Base-by-base conservation (phyloP, 2,797 vertebrate species). In the Coregonus sp. region DNA sequence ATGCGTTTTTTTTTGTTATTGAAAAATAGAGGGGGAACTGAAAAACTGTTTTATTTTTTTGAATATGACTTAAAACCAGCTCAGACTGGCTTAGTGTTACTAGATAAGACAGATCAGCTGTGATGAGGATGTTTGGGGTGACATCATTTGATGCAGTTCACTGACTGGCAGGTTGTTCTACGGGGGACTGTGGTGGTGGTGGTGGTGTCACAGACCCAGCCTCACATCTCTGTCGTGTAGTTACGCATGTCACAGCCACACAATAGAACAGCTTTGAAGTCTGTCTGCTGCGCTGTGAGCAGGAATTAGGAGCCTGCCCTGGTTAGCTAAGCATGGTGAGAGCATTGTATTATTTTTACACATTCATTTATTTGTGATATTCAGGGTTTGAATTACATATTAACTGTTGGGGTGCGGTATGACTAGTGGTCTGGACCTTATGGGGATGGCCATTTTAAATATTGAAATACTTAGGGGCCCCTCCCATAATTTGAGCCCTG, bases 111-210 rank as follows among this genome's bases (percentile, higher is more conserved):
- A 4, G 70, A 75, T 80, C 25, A 54, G 74, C 78, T 75, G 15
- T 74, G 67, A n/a, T 78, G 67, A 72, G 4, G 35, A 35, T 68
- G 78, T 56, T 25, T 74, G 74, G 47, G 31, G 75, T 74, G 77
- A 76, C 25, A 25, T 25, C 25, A 25, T 69, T 56, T 15, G 73
- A 61, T 76, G 76, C 75, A 79, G 83, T 81, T 68, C 78, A 65
- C 75, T 81, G 67, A 78, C 77, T 50, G 75, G 78, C 35, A 40
- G 79, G 82, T 52, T 81, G 59, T 75, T 85, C 81, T 77, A 88
- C 86, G 87, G 82, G 89, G 78, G 88, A 80, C 82, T 88, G 83
- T 81, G 77, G 66, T 9, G 5, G 20, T 82, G 5, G 20, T 82
- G 79, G 80, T 78, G 78, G 61, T 25, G 79, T 79, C 76, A 75